Percentiles rank a stretch among this genome's conserved stretches.
phyloP scores from a whole-genome alignment of 2,888 invertebrate species.

The Cistogaster globosa region DNA sequence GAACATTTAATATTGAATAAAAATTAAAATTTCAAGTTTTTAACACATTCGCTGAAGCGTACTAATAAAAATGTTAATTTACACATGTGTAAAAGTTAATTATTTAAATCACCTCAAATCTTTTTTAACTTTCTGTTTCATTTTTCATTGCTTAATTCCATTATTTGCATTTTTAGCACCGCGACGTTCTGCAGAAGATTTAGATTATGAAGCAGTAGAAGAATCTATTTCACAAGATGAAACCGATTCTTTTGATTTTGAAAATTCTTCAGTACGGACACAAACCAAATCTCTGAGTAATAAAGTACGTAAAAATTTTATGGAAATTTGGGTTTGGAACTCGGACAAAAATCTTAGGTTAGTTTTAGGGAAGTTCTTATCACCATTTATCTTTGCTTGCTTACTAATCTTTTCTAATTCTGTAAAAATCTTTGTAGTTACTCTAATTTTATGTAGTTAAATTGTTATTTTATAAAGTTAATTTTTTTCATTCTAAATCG shows the following conservation, averaged over 20 bases:
- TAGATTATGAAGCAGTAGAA: slow-evolving; percentile 23
- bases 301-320: slow-evolving; percentile 59
- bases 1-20: background rate
- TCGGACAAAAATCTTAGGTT: slow-evolving; percentile 37
- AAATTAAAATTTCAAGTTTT: background rate
- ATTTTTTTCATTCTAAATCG: too few species aligned
- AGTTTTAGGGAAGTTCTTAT: background rate
- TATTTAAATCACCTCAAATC: background rate
- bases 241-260: slow-evolving; percentile 27
- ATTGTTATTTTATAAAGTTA: too few species aligned
- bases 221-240: slow-evolving; percentile 36
- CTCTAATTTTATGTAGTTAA: too few species aligned
- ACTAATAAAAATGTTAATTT: background rate
- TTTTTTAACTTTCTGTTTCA: background rate
- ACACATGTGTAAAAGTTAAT: background rate
- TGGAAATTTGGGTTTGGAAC: slow-evolving; percentile 70
- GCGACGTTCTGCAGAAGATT: slow-evolving; percentile 16
- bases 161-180: slow-evolving; percentile 29
- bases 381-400: too few species aligned
- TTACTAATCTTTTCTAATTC: too few species aligned
- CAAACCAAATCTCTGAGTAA: background rate
- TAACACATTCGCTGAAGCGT: background rate
- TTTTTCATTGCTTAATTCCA: background rate
- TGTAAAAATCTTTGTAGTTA: too few species aligned
- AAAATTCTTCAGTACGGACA: background rate